Conservation (phyloP, 53 echinoderm and acorn worm genomes). For the Henricia sp. region DNA sequence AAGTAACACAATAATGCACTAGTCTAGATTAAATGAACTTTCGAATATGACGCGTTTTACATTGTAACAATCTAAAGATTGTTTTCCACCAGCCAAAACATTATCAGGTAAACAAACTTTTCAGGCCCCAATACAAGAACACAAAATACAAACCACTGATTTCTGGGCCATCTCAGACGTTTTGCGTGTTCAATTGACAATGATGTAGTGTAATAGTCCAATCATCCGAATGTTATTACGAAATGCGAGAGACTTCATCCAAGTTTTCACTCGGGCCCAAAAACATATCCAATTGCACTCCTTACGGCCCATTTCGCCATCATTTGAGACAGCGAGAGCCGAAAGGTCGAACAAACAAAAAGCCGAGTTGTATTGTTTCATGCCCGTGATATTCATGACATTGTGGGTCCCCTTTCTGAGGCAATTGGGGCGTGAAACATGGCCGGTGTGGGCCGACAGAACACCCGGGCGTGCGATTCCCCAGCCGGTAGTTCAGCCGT, state of each 20-base stretch:
- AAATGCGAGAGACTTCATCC: background rate
- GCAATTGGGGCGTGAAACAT: slow-evolving; percentile 29
- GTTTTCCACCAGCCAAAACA: too few species aligned
- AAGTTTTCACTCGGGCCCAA: background rate
- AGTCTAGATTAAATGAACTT: background rate
- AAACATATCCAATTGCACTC: background rate
- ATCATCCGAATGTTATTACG: slow-evolving; percentile 22
- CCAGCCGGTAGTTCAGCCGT: background rate
- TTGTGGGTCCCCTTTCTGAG: background rate
- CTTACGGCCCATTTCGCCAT: background rate
- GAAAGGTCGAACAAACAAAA: slow-evolving; percentile 23
- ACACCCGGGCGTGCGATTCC: too few species aligned
- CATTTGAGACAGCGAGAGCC: slow-evolving; percentile 9
- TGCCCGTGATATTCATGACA: slow-evolving; percentile 6
- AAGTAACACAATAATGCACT: background rate
- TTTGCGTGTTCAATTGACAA: background rate
- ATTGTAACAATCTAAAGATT: too few species aligned
- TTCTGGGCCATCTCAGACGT: background rate
- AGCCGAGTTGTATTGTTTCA: slow-evolving; percentile 13
- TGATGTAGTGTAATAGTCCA: slow-evolving; percentile 8
- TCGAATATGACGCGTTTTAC: background rate
- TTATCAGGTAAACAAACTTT: too few species aligned
- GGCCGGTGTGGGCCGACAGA: too few species aligned
- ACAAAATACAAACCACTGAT: too few species aligned
- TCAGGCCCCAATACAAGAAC: too few species aligned